Conservation (phyloP, 2,888 invertebrate genomes). For the Sphecodes monilicornis region DNA sequence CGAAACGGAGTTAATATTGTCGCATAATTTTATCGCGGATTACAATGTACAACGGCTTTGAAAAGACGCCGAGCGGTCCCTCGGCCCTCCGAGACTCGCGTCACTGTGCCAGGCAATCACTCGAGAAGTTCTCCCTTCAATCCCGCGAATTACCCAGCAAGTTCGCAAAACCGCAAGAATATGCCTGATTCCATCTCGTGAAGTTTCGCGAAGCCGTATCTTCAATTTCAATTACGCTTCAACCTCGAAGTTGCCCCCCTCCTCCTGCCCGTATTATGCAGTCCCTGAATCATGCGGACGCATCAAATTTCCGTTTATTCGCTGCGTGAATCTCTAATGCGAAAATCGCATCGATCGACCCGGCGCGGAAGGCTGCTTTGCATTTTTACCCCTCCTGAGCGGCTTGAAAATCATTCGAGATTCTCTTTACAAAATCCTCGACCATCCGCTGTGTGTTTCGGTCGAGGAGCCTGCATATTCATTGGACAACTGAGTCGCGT, state of each 20-base stretch:
- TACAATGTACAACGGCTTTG: not conserved
- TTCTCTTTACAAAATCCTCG: conserved; percentile 11
- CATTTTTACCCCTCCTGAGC: not conserved
- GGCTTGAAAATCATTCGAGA: not conserved
- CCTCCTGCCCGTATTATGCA: not conserved
- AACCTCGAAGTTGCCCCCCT: not conserved
- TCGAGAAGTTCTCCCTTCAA: not conserved
- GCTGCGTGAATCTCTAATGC: not conserved
- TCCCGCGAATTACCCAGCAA: not conserved
- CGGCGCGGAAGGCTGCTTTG: not conserved
- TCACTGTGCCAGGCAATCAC: not conserved
- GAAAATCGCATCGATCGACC: not conserved
- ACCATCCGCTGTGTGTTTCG: not conserved
- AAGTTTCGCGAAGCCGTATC: not conserved
- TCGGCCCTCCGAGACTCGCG: not conserved
- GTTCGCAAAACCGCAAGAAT: not conserved
- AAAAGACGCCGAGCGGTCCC: not conserved
- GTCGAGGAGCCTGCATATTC: not conserved
- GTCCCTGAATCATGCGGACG: not conserved
- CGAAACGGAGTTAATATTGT: not conserved
- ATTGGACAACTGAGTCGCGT: not conserved
- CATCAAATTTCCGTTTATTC: not conserved
- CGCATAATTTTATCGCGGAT: conserved; percentile 10
- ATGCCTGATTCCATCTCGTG: not conserved
- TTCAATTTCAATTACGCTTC: not conserved